phyloP scores from a whole-genome alignment of 2,888 invertebrate species.

The Caenorhabditis imperialis region DNA sequence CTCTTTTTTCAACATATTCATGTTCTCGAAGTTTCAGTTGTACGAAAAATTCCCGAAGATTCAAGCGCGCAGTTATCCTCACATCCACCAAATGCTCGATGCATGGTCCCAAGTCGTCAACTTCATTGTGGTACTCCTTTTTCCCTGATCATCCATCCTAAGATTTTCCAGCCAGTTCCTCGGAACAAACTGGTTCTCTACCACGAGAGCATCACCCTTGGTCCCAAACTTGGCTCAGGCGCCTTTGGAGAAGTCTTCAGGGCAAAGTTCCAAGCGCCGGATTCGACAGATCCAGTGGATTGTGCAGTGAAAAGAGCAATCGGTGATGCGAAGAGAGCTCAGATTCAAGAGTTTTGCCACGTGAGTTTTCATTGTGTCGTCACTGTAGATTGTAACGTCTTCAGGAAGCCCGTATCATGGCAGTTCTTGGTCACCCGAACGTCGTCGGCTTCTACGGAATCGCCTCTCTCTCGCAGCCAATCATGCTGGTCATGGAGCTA shows the following conservation, averaged over 20 bases:
- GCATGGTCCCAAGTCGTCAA: constrained; percentile 5
- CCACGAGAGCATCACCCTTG: background rate
- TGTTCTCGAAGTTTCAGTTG: constrained; percentile 5
- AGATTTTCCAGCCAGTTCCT: background rate
- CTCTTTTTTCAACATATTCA: background rate
- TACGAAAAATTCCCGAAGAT: constrained; percentile 9
- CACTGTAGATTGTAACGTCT: too few species aligned
- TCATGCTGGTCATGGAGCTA: constrained; percentile 28
- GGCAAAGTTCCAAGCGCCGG: background rate
- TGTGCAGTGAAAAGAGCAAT: constrained; percentile 5
- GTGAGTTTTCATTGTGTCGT: too few species aligned
- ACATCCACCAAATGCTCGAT: constrained; percentile 10
- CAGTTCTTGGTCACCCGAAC: constrained; percentile 14
- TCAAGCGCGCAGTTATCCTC: background rate
- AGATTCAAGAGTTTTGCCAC: constrained; percentile 24
- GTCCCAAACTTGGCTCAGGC: constrained; percentile 1
- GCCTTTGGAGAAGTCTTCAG: constrained; percentile 28
- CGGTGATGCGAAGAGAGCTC: constrained; percentile 13
- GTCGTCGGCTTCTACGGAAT: constrained; percentile 26
- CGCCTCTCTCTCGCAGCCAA: constrained; percentile 17
- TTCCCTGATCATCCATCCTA: constrained; percentile 3
- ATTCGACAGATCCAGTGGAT: constrained; percentile 2
- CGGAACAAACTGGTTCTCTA: constrained; percentile 7
- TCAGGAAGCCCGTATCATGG: constrained; percentile 17
- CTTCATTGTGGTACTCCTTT: too few species aligned